Base-by-base conservation (phyloP, 2,797 vertebrate genomes). In the Chelonia mydas region DNA sequence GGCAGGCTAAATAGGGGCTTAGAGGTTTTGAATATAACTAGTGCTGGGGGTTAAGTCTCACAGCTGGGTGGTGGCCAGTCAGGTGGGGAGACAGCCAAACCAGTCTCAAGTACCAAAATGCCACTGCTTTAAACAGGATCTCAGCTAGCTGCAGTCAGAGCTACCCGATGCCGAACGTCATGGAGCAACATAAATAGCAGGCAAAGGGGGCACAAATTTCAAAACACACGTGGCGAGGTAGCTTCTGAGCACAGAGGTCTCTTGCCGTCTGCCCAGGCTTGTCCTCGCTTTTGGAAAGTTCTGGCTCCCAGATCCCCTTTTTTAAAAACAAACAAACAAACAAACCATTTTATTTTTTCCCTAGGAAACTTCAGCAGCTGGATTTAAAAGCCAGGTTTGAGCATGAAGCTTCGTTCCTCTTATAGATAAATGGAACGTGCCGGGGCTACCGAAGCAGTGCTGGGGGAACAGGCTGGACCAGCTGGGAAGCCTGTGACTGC, bases 361-460 rank as follows among this genome's bases (percentile, higher is more conserved):
- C 6, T 72, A 54, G 86, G 93, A 91, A 96, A 96, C 87, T 94
- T 95, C 97, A 84, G 89, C 97, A 28, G 41, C 93, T 83, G 97
- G 97, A 97, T 93, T 96, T 95, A 88, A 95, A 93, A 94, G 41
- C 95, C 90, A 98, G 97, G 97, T 97, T 97, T 97, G 97, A 97
- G 78, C 93, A 93, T 74, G 65, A 89, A 28, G 78, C 93, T 96
- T 90, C 0, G 5, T 95, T 94, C 95, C 11, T 81, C 90, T 89
- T 84, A 31, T 15, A 37, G 91, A 74, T 94, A 57, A 41, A 37
- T 54, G 31, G 87, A 76, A 94, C 51, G 31, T 87, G 95, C 90
- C 15, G 65, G 90, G 76, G 82, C 49, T 68, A 57, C n/a, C 84
- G 89, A 53, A 86, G 82, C 83, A 82, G 41, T 80, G 72, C 65